phyloP scores from a whole-genome alignment of 2,888 invertebrate genomes.

The Melanotus villosus region DNA sequence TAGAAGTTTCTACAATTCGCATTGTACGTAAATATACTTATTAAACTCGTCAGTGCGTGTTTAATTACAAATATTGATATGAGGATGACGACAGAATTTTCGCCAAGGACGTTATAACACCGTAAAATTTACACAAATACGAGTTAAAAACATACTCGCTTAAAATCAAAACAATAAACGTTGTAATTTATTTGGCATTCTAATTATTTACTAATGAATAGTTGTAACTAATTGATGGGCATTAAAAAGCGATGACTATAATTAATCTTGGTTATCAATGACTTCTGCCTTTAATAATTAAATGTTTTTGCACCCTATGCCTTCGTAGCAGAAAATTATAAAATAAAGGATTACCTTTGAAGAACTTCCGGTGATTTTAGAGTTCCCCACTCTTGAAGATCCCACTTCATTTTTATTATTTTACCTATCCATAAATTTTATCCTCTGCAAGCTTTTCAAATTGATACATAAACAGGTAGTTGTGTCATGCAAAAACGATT shows the following conservation, averaged over 20 bases:
- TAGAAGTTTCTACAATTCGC: background rate
- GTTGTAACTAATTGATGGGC: too few relatives aligned
- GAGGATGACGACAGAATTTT: constrained; percentile 25
- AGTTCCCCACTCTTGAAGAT: background rate
- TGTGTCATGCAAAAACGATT: constrained; percentile 50
- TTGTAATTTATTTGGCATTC: background rate
- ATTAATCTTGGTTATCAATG: too few relatives aligned
- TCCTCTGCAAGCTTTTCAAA: constrained; percentile 17
- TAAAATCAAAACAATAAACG: background rate
- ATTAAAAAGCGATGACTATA: too few relatives aligned
- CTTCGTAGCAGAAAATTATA: too few relatives aligned
- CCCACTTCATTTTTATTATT: constrained; percentile 1
- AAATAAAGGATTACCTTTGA: too few relatives aligned
- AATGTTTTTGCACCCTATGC: too few relatives aligned
- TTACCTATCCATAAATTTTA: constrained; percentile 2
- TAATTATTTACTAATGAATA: background rate
- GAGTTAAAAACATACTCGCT: background rate
- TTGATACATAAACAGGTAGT: constrained; percentile 37
- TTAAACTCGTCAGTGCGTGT: constrained; percentile 18
- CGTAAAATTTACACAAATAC: background rate
- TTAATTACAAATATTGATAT: constrained; percentile 31
- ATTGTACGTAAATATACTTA: constrained; percentile 26
- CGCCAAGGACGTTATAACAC: constrained; percentile 14
- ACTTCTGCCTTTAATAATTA: too few relatives aligned
- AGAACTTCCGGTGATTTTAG: background rate